Percentiles rank a stretch among this genome's conserved stretches.
phyloP scores from a whole-genome alignment of 2,888 invertebrate species.

The Platycheirus rosarum region DNA sequence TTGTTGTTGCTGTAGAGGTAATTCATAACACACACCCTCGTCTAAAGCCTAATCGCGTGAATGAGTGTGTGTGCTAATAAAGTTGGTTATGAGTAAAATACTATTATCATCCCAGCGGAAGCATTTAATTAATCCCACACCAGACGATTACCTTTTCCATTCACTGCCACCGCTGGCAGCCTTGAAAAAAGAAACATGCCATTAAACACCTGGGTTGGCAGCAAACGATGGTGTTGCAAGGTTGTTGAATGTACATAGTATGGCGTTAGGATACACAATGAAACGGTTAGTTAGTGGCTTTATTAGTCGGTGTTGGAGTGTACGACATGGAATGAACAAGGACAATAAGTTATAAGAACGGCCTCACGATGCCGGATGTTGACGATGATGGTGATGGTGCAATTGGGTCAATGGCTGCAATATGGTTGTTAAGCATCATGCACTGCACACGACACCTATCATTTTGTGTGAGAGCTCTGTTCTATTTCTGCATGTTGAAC shows the following conservation, averaged over 20 bases:
- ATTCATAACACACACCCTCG: slow-evolving; percentile 1
- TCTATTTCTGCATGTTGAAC: slow-evolving; percentile 1
- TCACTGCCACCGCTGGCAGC: not conserved
- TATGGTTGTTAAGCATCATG: not conserved
- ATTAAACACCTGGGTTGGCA: slow-evolving; percentile 29
- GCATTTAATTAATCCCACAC: slow-evolving; percentile 58
- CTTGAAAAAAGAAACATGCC: not conserved
- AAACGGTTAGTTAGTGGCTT: slow-evolving; percentile 49
- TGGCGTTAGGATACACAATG: slow-evolving; percentile 23
- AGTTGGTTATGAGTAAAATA: slow-evolving; percentile 40
- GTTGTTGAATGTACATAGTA: too few relatives aligned
- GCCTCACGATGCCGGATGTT: not conserved
- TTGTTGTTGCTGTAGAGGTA: not conserved
- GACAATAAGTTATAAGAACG: slow-evolving; percentile 5
- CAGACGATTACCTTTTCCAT: slow-evolving; percentile 45
- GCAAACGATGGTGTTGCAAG: not conserved
- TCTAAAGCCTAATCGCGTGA: not conserved
- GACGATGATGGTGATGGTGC: slow-evolving; percentile 1
- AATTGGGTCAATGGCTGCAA: slow-evolving; percentile 29
- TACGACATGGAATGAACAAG: slow-evolving; percentile 11
- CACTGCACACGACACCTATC: not conserved
- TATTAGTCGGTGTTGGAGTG: slow-evolving; percentile 33
- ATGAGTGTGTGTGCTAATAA: slow-evolving; percentile 30
- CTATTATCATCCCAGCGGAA: slow-evolving; percentile 59
- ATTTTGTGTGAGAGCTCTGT: not conserved